phyloP scores from a whole-genome alignment of 2,797 vertebrate species.

The Gymnoscopelus microlampas region DNA sequence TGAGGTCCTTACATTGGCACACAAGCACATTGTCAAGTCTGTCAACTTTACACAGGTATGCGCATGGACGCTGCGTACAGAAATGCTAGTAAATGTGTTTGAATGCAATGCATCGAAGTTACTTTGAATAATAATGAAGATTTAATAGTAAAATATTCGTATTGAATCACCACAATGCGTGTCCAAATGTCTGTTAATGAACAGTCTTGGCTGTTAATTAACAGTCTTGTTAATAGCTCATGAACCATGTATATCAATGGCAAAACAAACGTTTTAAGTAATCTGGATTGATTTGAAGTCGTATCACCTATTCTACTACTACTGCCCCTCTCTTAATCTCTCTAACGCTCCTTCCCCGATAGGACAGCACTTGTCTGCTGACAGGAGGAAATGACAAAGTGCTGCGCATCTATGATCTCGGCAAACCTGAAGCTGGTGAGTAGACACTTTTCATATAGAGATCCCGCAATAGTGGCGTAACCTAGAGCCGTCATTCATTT shows the following conservation, averaged over 20 bases:
- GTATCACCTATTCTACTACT: no score
- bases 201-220: no score
- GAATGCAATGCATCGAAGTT: neutral
- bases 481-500: no score
- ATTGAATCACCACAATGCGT: neutral
- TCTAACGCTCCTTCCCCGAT: neutral
- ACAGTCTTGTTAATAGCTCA: no score
- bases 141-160: neutral
- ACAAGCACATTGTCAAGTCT: slow-evolving; percentile 98
- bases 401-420: slow-evolving; percentile 94
- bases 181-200: no score
- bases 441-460: no score
- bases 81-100: no score
- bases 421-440: slow-evolving; percentile 91
- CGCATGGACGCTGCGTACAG: neutral
- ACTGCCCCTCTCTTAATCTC: no score
- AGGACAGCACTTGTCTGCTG: slow-evolving; percentile 95
- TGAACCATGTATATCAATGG: no score
- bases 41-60: slow-evolving; percentile 95
- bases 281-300: no score
- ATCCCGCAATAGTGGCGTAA: no score
- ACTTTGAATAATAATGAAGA: neutral
- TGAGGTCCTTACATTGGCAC: slow-evolving; percentile 93
- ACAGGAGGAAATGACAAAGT: slow-evolving; percentile 97
- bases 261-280: no score